Conservation (phyloP, 2,888 invertebrate species). For the Amphiduros pacificus region DNA sequence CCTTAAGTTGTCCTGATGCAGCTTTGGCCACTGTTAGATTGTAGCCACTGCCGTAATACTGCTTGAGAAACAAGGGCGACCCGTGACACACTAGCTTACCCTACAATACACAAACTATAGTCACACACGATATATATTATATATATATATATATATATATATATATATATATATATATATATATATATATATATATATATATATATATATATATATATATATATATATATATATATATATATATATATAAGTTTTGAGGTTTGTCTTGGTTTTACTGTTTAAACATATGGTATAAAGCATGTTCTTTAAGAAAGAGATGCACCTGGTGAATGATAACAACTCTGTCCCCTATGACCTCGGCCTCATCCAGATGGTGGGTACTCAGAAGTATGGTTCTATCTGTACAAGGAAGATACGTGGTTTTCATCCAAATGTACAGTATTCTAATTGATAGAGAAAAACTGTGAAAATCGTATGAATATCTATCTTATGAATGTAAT, state of each 20-base stretch:
- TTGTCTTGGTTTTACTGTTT: neutral
- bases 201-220: neutral
- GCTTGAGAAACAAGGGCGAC: conserved; percentile 50
- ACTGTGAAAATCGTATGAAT: neutral
- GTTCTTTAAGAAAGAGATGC: neutral
- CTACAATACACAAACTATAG: neutral
- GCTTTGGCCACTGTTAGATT: conserved; percentile 37
- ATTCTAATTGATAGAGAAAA: neutral
- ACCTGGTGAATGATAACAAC: conserved; percentile 55
- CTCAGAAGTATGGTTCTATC: conserved; percentile 58
- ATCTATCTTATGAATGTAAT: neutral
- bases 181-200: neutral
- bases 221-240: neutral
- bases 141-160: neutral
- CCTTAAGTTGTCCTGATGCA: no score
- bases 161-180: neutral
- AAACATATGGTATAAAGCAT: neutral
- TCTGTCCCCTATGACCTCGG: conserved; percentile 59
- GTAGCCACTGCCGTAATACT: conserved; percentile 48
- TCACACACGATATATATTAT: neutral
- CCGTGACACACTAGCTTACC: conserved; percentile 43
- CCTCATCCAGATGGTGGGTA: conserved; percentile 62
- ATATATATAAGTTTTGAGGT: neutral
- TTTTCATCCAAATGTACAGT: neutral
- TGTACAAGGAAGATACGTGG: neutral